Percentiles rank a stretch among this genome's conserved stretches.
Evolutionary conservation across 2,888 invertebrate genomes (phyloP).

Genomic region (Diogma glabrata): DNA sequence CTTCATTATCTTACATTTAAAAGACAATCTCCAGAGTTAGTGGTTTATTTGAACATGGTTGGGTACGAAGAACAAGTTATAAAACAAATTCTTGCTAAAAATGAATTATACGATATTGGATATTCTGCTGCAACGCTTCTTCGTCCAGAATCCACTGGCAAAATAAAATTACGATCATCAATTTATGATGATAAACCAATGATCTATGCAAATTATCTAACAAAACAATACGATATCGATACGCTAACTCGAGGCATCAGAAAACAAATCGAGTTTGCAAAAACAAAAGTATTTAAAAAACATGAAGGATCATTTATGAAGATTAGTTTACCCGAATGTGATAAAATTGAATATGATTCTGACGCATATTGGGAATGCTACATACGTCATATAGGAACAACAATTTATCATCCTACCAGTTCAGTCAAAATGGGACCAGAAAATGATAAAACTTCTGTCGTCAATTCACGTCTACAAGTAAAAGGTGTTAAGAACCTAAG

Average conservation of each 20-base stretch:
- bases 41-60: slow-evolving; percentile 22
- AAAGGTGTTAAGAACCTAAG: slow-evolving; percentile 41
- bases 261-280: slow-evolving; percentile 29
- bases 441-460: slow-evolving; percentile 39
- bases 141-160: slow-evolving; percentile 36
- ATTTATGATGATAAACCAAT: slow-evolving; percentile 41
- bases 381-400: slow-evolving; percentile 62
- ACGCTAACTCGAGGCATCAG: slow-evolving; percentile 29
- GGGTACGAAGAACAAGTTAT: slow-evolving; percentile 10
- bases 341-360: slow-evolving; percentile 50
- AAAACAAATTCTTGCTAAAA: background rate
- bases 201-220: slow-evolving; percentile 45
- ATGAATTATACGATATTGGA: slow-evolving; percentile 15
- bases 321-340: slow-evolving; percentile 69
- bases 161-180: slow-evolving; percentile 38
- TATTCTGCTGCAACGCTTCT: slow-evolving; percentile 26
- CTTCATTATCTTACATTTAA: slow-evolving; percentile 33
- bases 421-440: slow-evolving; percentile 50
- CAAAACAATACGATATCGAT: slow-evolving; percentile 36
- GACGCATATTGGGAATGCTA: slow-evolving; percentile 83
- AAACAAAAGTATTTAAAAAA: slow-evolving; percentile 34
- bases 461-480: slow-evolving; percentile 44
- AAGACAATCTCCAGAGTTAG: slow-evolving; percentile 25
- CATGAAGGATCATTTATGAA: slow-evolving; percentile 40
- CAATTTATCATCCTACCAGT: slow-evolving; percentile 63